A percentile compares a stretch with the other conserved stretches of the same genome.
These are phyloP conservation scores for Xyrichtys novacula DNA, from an alignment of 2,797 vertebrate species.

Conservation along the genomic window DNA sequence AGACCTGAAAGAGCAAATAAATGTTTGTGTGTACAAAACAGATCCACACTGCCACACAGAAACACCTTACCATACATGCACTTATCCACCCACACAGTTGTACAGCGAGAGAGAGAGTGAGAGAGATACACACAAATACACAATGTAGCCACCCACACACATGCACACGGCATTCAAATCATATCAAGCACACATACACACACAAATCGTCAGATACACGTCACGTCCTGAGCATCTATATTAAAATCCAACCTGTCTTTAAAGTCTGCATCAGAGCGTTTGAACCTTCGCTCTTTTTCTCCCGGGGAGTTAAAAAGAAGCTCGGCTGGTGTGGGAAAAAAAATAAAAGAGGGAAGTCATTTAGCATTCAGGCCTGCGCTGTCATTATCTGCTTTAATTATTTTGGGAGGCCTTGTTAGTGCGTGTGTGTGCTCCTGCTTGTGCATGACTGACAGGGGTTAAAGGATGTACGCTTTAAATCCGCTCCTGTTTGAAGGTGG, in stretches of 20 bases:
- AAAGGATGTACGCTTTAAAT: not conserved
- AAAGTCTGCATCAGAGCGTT: constrained; percentile 47
- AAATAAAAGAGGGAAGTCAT: constrained; percentile 34
- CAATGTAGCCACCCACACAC: constrained; percentile 55
- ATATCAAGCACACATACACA: constrained; percentile 10
- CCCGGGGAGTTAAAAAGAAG: constrained; percentile 44
- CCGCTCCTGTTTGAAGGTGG: constrained; percentile 32
- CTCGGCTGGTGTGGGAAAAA: constrained; percentile 31
- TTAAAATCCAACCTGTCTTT: constrained; percentile 53
- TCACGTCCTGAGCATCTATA: constrained; percentile 31
- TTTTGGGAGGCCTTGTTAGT: constrained; percentile 23
- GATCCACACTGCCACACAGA: constrained; percentile 42
- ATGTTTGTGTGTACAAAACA: constrained; percentile 48
- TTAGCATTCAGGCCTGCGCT: constrained; percentile 33
- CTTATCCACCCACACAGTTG: constrained; percentile 60
- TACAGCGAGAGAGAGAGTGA: constrained; percentile 18
- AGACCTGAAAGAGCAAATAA: constrained; percentile 53
- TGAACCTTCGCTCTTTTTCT: constrained; percentile 37
- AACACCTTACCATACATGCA: constrained; percentile 68
- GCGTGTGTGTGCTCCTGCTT: constrained; percentile 4
- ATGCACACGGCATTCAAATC: constrained; percentile 45
- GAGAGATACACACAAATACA: constrained; percentile 45
- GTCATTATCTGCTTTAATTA: constrained; percentile 55
- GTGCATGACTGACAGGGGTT: constrained; percentile 12
- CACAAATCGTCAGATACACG: constrained; percentile 3